Base-by-base conservation (phyloP, 2,888 invertebrate species). In the Cyclophora punctaria region DNA sequence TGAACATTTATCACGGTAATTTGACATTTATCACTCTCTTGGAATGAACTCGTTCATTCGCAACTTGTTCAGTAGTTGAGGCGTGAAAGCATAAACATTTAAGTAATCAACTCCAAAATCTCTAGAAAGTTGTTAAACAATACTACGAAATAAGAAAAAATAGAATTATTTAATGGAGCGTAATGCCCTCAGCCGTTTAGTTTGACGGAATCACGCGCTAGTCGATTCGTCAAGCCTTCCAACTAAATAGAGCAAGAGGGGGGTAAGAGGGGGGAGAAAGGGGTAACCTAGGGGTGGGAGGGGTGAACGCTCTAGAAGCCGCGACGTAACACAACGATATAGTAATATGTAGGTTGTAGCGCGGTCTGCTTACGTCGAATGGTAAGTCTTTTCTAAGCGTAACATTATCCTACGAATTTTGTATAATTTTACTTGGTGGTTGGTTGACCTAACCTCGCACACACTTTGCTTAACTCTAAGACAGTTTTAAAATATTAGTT, bases 141-240 rank as follows among this genome's bases (percentile, higher is more conserved):
- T 20, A 20, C 20, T 37, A 37, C 37, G 5, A 37, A 37, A 37
- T 37, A 50, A 54, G 47, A 64, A 59, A 67, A 62, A 59, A 62
- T 69, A 65, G 59, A 51, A 53, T 64, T 63, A 59, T 64, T 52
- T 66, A 72, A 67, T 67, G 64, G 62, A 75, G 68, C 73, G 73
- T 72, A 69, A 69, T 70, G 58, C 71, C 69, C 68, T 60, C 67
- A 52, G 52, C 64, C 63, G 62, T 56, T 62, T 64, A 60, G 61
- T 62, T 66, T 61, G 60, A 55, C 37, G 37, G 5, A 37, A 37
- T 59, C 79, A 79, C 76, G 80, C 37, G 71, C 69, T 65, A 67
- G 71, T 61, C 64, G 64, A 83, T 83, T 81, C 77, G 82, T 80
- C 80, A 83, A 73, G 80, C 46, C 51, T 50, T 52, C 47, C 43